Percentiles rank a stretch among this genome's conserved stretches.
Conservation (phyloP, 2,888 invertebrate species). For the Scaptomyza parva region DNA sequence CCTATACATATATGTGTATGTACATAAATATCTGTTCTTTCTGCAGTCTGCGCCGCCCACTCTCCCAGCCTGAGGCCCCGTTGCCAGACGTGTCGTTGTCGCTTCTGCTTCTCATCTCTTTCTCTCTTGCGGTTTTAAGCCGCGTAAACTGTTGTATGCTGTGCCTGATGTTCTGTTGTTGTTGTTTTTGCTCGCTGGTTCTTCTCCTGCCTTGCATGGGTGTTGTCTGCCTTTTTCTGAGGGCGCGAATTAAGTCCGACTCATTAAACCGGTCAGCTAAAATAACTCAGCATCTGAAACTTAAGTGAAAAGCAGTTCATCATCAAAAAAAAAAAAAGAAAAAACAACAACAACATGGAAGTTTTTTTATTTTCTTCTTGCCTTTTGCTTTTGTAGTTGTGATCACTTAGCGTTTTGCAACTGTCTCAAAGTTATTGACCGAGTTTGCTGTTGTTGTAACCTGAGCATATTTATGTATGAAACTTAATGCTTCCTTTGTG, state of each 20-base stretch:
- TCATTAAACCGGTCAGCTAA: slow-evolving; percentile 75
- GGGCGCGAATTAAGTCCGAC: slow-evolving; percentile 77
- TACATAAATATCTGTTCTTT: slow-evolving; percentile 53
- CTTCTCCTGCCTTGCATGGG: slow-evolving; percentile 40
- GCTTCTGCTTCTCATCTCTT: slow-evolving; percentile 37
- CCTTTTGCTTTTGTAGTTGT: slow-evolving; percentile 46
- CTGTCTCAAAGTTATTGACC: slow-evolving; percentile 73
- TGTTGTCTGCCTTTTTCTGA: slow-evolving; percentile 61
- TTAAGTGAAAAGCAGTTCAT: slow-evolving; percentile 53
- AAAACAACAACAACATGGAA: slow-evolving; percentile 22
- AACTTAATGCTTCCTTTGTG: slow-evolving; percentile 55
- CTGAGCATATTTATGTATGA: slow-evolving; percentile 51
- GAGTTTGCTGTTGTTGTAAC: slow-evolving; percentile 69
- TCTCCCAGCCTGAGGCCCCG: slow-evolving; percentile 29
- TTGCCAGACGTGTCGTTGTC: slow-evolving; percentile 58
- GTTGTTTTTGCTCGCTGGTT: slow-evolving; percentile 7
- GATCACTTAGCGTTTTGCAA: slow-evolving; percentile 60
- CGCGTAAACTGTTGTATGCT: slow-evolving; percentile 48
- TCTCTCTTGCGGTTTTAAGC: slow-evolving; percentile 32
- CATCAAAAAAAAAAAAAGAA: too few relatives aligned
- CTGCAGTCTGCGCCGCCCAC: slow-evolving; percentile 66
- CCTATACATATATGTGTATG: slow-evolving; percentile 33
- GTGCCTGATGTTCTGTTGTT: slow-evolving; percentile 26
- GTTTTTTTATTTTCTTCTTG: slow-evolving; percentile 17
- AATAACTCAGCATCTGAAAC: slow-evolving; percentile 64